Conservation (phyloP, 2,113 vertebrate species). For the Zosterops japonicus region DNA sequence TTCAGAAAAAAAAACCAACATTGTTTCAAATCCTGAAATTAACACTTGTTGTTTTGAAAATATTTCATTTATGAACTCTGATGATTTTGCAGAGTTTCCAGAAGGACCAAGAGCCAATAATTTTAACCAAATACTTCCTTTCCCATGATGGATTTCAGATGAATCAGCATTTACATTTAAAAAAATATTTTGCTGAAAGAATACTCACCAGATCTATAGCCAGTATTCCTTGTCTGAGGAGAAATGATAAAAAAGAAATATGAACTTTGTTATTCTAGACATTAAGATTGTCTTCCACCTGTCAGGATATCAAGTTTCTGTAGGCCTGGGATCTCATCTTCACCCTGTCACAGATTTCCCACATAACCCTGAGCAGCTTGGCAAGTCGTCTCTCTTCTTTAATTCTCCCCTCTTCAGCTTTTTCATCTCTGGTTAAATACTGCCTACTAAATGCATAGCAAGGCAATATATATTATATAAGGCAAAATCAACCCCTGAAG, state of each 20-base stretch:
- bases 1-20: neutral
- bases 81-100: neutral
- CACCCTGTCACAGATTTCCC: neutral
- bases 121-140: neutral
- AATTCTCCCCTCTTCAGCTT: neutral
- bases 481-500: neutral
- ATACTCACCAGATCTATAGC: neutral
- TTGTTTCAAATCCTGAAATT: neutral
- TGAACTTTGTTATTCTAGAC: neutral
- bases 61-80: neutral
- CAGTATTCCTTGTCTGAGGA: neutral
- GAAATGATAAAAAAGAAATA: neutral
- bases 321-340: neutral
- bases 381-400: neutral
- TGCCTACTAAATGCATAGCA: neutral
- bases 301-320: neutral
- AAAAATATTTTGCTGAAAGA: neutral
- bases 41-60: neutral
- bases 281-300: neutral
- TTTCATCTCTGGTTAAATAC: neutral
- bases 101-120: neutral
- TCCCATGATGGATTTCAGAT: neutral
- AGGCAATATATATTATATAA: neutral
- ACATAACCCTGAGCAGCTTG: neutral
- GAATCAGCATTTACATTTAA: neutral